Conservation (phyloP, 2,797 vertebrate species). For the Onychomys arenicola region DNA sequence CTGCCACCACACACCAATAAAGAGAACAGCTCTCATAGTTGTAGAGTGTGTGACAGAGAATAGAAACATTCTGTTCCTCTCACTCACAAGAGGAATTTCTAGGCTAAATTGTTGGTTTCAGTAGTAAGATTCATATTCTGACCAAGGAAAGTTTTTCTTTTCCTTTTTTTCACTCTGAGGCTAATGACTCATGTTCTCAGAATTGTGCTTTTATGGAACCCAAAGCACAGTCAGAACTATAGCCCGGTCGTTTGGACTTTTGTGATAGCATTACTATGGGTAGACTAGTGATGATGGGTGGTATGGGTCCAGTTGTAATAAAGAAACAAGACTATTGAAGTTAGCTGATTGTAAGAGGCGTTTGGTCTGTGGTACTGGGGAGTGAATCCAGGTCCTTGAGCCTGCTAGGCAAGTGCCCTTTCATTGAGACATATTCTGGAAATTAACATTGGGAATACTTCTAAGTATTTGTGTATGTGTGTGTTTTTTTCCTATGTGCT, state of each 20-base stretch:
- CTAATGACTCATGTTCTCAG: constrained; percentile 79
- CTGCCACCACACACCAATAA: constrained; percentile 77
- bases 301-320: constrained; percentile 47
- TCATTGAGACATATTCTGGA: background rate
- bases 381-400: background rate
- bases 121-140: constrained; percentile 76
- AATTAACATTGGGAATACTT: background rate
- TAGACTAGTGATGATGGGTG: background rate
- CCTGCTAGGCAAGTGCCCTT: too few relatives aligned
- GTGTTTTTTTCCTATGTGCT: background rate
- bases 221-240: constrained; percentile 56
- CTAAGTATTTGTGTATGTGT: background rate
- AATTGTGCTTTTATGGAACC: constrained; percentile 80
- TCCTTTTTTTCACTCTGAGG: constrained; percentile 30
- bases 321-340: constrained; percentile 35
- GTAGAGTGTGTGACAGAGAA: constrained; percentile 67
- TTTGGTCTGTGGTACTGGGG: background rate
- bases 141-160: constrained; percentile 64
- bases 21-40: constrained; percentile 74
- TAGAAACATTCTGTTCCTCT: constrained; percentile 81
- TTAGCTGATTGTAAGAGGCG: constrained; percentile 40
- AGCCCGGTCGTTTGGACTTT: constrained; percentile 24
- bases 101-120: constrained; percentile 73
- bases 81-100: constrained; percentile 73
- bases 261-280: constrained; percentile 42